Evolutionary conservation across 2,888 invertebrate genomes (phyloP), one percentile per base, ranked within the genome.

Genomic region (Drosophila helvetica): DNA sequence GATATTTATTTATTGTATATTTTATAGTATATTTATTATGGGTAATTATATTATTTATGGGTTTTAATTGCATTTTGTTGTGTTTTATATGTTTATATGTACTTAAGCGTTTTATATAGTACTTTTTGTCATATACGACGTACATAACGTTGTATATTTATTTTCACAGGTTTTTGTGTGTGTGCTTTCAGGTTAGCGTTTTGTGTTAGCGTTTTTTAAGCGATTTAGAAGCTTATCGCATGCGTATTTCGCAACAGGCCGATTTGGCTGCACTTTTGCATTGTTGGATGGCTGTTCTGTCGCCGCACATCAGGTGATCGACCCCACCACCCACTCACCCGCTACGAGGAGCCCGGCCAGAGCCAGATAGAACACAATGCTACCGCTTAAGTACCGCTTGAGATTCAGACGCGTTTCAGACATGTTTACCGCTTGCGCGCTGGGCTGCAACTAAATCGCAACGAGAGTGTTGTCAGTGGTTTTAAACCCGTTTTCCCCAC

Each of bases 401-500:
- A 53, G 52, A 59, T 63, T 75, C 54, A 53, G 52, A 64, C 17
- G 55, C 56, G 77, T 7, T 38, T 38, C 15, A 38, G 38, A 80
- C 84, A 84, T 85, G 84, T 83, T 85, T 56, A 55, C 56, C 53
- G 78, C 47, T 46, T 56, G 79, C 52, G 51, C 61, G 81, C 75
- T 77, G 52, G 33, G 19, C 62, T 74, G 68, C 75, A 77, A 85
- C 84, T 85, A 83, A 86, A 61, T 61, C 80, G 79, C 70, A 66
- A 54, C 62, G 77, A 67, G 68, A 63, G 52, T 42, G 53, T 53
- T 65, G 75, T 64, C 70, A 60, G 77, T 71, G 84, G 86, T 86
- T 85, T 85, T 88, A 88, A 85, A 75, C 84, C 77, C 66, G 81
- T 77, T 78, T 66, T n/a, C 70, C 59, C 2, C 25, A 25, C 25